Base-by-base conservation (phyloP, 2,888 invertebrate species). In the Alentia gelatinosa region DNA sequence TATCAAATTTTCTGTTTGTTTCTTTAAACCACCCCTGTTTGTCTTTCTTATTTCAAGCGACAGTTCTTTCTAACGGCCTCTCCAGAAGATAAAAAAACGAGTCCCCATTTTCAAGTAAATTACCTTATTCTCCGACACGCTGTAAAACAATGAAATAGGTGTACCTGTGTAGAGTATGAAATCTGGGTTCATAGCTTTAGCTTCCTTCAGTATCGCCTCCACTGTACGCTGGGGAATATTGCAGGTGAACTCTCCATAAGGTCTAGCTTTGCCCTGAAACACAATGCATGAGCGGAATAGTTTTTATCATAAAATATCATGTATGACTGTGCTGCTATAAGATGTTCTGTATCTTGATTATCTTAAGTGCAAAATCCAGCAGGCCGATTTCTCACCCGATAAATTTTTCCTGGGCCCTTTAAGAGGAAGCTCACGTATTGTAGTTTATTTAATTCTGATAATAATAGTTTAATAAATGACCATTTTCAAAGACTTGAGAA, bases 161-260 rank as follows among this genome's bases (percentile, higher is more conserved):
- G n/a, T 83, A 83, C 83, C 83, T 30, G 89, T 56, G 39, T 63
- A 56, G 33, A 90, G 7, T 7, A 90, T 79, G 19, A 90, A 42
- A 37, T 90, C 90, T 5, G 90, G 90, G 40, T 74, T 75, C 74
- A 90, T 42, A 42, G 40, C 83, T 5, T 37, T 9, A 9, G 79
- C 75, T 37, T 90, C 56, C 50, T 75, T 7, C 35, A 90, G 74
- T 9, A 90, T 47, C 15, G 39, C 15, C 12, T 90, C 90, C 30
- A 90, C 33, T 4, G 90, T 90, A 50, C 90, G 47, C 30, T 90
- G 90, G 1, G 90, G 90, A 5, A 75, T 79, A 37, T 90, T 90
- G 75, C 90, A 90, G 30, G 39, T 42, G 37, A 50, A 90, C 23
- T 42, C 39, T 3, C 90, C 90, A 37, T 79, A 75, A 0, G 3